Percentiles rank a stretch among this genome's conserved stretches.
phyloP scores from a whole-genome alignment of 2,888 invertebrate genomes.

The Drosophila bunnanda region DNA sequence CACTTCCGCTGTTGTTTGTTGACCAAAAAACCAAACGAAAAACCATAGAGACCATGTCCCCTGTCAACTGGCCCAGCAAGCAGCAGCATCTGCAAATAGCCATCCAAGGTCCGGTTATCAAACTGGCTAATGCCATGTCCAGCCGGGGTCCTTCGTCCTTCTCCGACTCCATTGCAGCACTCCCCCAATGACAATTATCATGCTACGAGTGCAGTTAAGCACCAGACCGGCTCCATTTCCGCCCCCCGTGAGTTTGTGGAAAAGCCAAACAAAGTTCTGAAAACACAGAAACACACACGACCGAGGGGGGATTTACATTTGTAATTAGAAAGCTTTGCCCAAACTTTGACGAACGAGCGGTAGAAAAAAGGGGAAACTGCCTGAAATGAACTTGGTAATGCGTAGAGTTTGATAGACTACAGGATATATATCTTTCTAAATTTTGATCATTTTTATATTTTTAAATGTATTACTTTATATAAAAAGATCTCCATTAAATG shows the following conservation, averaged over 20 bases:
- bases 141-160: conserved; percentile 12
- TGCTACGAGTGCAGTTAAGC: conserved; percentile 45
- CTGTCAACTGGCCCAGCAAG: conserved; percentile 36
- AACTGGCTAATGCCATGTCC: conserved; percentile 51
- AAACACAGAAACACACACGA: conserved; percentile 46
- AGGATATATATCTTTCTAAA: background rate
- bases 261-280: conserved; percentile 43
- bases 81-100: conserved; percentile 48
- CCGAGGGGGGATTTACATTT: conserved; percentile 79
- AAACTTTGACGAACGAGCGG: conserved; percentile 69
- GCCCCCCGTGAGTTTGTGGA: conserved; percentile 21
- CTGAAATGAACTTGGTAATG: conserved; percentile 9
- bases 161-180: background rate
- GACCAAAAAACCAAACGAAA: conserved; percentile 23
- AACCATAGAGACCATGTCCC: conserved; percentile 26
- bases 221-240: conserved; percentile 21
- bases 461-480: background rate
- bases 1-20: conserved; percentile 59
- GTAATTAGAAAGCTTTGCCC: conserved; percentile 81
- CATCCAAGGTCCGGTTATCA: conserved; percentile 58
- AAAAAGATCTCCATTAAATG: no score
- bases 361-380: conserved; percentile 18
- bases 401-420: background rate
- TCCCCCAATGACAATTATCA: conserved; percentile 63
- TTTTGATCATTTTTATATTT: background rate